Percentiles rank a stretch among this genome's conserved stretches.
phyloP scores from a whole-genome alignment of 2,113 vertebrate species.

The Syngnathus scovelli region DNA sequence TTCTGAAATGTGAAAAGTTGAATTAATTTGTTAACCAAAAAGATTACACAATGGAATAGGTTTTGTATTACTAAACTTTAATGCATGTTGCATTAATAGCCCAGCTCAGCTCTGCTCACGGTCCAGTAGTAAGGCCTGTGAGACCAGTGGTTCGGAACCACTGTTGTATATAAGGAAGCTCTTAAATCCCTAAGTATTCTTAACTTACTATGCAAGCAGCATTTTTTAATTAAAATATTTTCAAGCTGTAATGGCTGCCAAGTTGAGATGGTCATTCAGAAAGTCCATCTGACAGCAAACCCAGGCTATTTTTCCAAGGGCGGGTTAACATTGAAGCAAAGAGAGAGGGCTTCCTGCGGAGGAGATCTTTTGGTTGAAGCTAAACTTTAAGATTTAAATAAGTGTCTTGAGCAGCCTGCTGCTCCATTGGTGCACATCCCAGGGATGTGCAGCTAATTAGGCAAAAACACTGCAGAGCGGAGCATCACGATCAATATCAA shows the following conservation, averaged over 20 bases:
- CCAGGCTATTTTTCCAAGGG: constrained; percentile 16
- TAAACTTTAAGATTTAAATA: constrained; percentile 44
- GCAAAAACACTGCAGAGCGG: constrained; percentile 58
- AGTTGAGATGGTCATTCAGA: constrained; percentile 6
- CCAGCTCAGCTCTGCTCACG: not conserved
- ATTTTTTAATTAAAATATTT: not conserved
- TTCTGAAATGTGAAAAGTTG: no score
- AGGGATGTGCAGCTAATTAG: constrained; percentile 63
- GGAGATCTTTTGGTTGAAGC: constrained; percentile 41
- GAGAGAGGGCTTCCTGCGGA: constrained; percentile 21
- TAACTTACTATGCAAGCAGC: not conserved
- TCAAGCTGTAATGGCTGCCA: constrained; percentile 14
- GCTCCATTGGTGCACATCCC: constrained; percentile 51
- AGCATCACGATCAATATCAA: constrained; percentile 68
- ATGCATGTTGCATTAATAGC: no score
- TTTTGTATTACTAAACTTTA: not conserved
- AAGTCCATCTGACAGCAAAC: constrained; percentile 23
- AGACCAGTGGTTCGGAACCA: not conserved
- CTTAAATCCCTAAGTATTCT: not conserved
- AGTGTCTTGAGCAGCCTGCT: constrained; percentile 47
- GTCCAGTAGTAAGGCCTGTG: not conserved
- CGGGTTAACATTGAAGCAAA: not conserved
- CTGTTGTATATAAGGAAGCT: not conserved
- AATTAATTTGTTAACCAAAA: not conserved
- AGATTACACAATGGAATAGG: not conserved